These are phyloP conservation scores for Chloroceryle inda DNA, from an alignment of 2,797 vertebrate genomes.

Conservation along the genomic window DNA sequence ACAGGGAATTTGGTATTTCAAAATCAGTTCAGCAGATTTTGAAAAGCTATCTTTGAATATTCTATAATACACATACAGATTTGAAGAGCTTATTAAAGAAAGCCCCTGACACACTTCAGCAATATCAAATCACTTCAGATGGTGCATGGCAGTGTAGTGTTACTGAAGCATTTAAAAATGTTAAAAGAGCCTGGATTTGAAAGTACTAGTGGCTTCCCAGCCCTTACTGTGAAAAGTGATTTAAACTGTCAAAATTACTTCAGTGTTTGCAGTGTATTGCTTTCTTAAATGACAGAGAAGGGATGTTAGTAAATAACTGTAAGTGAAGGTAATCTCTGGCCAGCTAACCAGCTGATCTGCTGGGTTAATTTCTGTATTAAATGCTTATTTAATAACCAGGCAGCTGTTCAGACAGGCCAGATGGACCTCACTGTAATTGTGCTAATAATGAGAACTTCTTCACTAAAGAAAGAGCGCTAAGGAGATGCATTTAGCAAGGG, in stretches of 20 bases:
- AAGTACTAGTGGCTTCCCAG: constrained; percentile 75
- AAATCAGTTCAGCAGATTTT: constrained; percentile 69
- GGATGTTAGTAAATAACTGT: constrained; percentile 66
- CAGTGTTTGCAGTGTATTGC: constrained; percentile 69
- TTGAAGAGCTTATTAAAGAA: constrained; percentile 84
- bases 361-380: constrained; percentile 58
- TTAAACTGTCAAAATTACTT: constrained; percentile 75
- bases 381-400: constrained; percentile 51
- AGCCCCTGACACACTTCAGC: constrained; percentile 81
- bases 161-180: constrained; percentile 82
- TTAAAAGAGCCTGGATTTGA: constrained; percentile 78
- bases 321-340: constrained; percentile 57
- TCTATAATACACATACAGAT: constrained; percentile 76
- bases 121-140: constrained; percentile 82
- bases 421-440: constrained; percentile 57
- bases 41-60: constrained; percentile 74
- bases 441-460: constrained; percentile 47
- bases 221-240: constrained; percentile 74
- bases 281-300: constrained; percentile 75
- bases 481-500: not conserved
- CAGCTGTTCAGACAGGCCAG: constrained; percentile 55
- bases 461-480: not conserved
- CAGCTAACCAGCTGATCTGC: constrained; percentile 27
- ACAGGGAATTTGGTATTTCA: constrained; percentile 53
- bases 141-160: constrained; percentile 75